phyloP scores from a whole-genome alignment of 2,113 vertebrate species.

The Emydocephalus ijimae region DNA sequence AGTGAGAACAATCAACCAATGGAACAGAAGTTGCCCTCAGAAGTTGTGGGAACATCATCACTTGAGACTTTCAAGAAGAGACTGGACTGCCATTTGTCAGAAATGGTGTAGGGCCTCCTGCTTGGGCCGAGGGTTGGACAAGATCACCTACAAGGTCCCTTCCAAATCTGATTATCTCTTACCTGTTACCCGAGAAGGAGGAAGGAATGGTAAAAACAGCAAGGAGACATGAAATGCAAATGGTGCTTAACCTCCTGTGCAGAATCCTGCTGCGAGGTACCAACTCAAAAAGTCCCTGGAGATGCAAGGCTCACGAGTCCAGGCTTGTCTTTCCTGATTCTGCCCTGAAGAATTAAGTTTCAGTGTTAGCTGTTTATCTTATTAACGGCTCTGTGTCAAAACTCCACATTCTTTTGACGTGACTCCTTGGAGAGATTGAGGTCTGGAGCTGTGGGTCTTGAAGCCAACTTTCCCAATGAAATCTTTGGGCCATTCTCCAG shows the following conservation, averaged over 20 bases:
- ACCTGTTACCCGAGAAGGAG: too few relatives aligned
- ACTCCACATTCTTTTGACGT: constrained; percentile 13
- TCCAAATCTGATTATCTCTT: too few relatives aligned
- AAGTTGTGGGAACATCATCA: too few relatives aligned
- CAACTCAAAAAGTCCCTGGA: too few relatives aligned
- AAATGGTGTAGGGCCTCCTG: too few relatives aligned
- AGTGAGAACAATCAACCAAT: too few relatives aligned
- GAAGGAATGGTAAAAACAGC: not conserved
- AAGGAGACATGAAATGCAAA: not conserved
- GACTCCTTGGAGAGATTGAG: constrained; percentile 15
- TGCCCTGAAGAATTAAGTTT: not conserved
- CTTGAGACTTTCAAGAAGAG: too few relatives aligned
- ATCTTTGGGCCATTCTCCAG: not conserved
- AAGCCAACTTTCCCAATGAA: not conserved
- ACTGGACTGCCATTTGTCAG: too few relatives aligned
- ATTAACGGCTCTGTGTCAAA: not conserved
- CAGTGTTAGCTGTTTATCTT: constrained; percentile 22
- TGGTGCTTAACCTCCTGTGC: not conserved
- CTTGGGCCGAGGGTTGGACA: too few relatives aligned
- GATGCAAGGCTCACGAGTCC: not conserved
- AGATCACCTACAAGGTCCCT: too few relatives aligned
- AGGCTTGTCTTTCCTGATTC: not conserved
- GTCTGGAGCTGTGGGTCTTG: not conserved
- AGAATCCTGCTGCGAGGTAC: not conserved
- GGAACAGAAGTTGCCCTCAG: too few relatives aligned